phyloP scores from a whole-genome alignment of 1,140 invertebrate species.

The Danaus plexippus region DNA sequence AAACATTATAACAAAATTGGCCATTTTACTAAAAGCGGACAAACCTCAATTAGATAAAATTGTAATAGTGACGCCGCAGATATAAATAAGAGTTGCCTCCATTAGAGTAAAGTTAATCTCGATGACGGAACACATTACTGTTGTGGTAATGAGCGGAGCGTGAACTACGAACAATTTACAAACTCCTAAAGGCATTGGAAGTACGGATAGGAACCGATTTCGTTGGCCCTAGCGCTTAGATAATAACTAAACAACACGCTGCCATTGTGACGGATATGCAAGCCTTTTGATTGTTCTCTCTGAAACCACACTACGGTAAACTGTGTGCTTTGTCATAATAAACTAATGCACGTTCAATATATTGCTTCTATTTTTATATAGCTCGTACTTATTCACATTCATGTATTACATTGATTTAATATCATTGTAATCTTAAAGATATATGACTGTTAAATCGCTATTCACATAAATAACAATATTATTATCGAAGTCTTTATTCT shows the following conservation, averaged over 20 bases:
- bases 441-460: too few species aligned
- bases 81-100: slow-evolving; percentile 56
- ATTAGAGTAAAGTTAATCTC: slow-evolving; percentile 64
- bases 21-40: slow-evolving; percentile 67
- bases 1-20: slow-evolving; percentile 60
- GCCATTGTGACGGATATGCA: slow-evolving; percentile 36
- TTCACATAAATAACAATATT: too few species aligned
- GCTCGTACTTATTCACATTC: too few species aligned
- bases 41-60: slow-evolving; percentile 64
- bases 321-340: too few species aligned
- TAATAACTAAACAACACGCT: slow-evolving; percentile 41
- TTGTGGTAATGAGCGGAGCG: slow-evolving; percentile 58
- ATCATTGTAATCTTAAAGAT: too few species aligned
- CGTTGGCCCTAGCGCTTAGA: slow-evolving; percentile 25
- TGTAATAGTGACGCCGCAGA: slow-evolving; percentile 62
- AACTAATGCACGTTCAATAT: too few species aligned
- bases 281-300: slow-evolving; percentile 24
- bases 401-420: too few species aligned
- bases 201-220: slow-evolving; percentile 31
- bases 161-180: slow-evolving; percentile 63
- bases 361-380: too few species aligned
- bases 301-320: slow-evolving; percentile 2
- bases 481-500: too few species aligned
- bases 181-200: slow-evolving; percentile 59
- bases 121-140: slow-evolving; percentile 68